Evolutionary conservation across 2,113 vertebrate species (phyloP).

Genomic region (Lepisosteus oculatus): DNA sequence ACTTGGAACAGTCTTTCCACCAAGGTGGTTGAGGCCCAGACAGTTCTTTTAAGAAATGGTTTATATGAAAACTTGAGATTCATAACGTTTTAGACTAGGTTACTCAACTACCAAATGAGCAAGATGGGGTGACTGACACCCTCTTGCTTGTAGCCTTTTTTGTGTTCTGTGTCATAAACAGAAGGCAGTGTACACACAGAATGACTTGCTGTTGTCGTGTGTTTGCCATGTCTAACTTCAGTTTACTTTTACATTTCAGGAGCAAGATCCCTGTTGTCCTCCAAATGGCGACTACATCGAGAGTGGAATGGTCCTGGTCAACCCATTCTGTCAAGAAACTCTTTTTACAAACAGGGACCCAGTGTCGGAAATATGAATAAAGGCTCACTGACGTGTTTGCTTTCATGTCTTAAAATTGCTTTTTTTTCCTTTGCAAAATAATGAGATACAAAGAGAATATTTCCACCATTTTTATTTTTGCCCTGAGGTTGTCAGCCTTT

Average conservation of each 20-base stretch:
- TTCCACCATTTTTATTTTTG: slow-evolving; percentile 60
- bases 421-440: slow-evolving; percentile 72
- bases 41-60: too few relatives aligned
- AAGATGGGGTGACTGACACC: too few relatives aligned
- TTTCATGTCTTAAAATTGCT: not conserved
- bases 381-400: not conserved
- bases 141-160: too few relatives aligned
- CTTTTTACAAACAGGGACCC: slow-evolving; percentile 91
- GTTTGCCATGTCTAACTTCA: not conserved
- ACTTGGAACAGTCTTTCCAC: too few relatives aligned
- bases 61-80: too few relatives aligned
- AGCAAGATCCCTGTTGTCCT: slow-evolving; percentile 87
- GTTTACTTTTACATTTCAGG: slow-evolving; percentile 63
- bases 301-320: slow-evolving; percentile 94
- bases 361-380: slow-evolving; percentile 79
- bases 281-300: slow-evolving; percentile 90
- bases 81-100: too few relatives aligned
- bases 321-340: slow-evolving; percentile 96
- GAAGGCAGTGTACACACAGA: too few relatives aligned
- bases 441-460: slow-evolving; percentile 56
- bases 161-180: too few relatives aligned
- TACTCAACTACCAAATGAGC: too few relatives aligned
- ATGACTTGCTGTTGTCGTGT: not conserved
- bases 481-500: slow-evolving; percentile 75
- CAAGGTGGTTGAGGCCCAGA: too few relatives aligned